Conservation (phyloP, 2,797 vertebrate genomes). For the Clarias laeviceps region DNA sequence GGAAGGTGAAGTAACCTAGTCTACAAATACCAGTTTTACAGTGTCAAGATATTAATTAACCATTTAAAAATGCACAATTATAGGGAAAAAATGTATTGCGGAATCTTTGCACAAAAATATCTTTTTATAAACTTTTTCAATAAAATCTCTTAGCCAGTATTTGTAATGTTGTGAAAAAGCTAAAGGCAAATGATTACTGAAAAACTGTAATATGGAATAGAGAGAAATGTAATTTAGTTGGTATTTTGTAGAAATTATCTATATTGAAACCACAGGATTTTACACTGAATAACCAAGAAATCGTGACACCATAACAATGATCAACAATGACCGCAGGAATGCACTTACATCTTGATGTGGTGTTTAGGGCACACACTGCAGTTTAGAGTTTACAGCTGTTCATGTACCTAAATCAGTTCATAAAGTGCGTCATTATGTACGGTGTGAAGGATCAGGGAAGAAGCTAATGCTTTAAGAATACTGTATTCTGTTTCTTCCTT, state of each 20-base stretch:
- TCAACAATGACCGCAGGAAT: neutral
- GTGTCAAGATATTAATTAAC: neutral
- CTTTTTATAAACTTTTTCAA: neutral
- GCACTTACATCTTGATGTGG: neutral
- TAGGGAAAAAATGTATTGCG: no score
- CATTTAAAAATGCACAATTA: neutral
- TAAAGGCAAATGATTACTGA: neutral
- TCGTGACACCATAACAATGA: neutral
- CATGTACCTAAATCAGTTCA: neutral
- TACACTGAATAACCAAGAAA: neutral
- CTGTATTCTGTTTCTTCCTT: neutral
- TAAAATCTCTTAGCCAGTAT: neutral
- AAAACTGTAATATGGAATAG: neutral
- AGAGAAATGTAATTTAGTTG: neutral
- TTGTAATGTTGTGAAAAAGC: neutral
- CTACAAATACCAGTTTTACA: neutral
- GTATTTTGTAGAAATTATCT: neutral
- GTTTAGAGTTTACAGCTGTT: neutral
- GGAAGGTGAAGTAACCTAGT: neutral
- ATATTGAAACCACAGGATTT: neutral
- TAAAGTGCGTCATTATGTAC: neutral
- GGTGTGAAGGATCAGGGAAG: neutral
- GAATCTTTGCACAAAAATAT: neutral
- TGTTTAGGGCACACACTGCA: neutral
- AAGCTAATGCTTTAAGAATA: neutral